Conservation (phyloP, 2,888 invertebrate species). For the Rotaria sp. region DNA sequence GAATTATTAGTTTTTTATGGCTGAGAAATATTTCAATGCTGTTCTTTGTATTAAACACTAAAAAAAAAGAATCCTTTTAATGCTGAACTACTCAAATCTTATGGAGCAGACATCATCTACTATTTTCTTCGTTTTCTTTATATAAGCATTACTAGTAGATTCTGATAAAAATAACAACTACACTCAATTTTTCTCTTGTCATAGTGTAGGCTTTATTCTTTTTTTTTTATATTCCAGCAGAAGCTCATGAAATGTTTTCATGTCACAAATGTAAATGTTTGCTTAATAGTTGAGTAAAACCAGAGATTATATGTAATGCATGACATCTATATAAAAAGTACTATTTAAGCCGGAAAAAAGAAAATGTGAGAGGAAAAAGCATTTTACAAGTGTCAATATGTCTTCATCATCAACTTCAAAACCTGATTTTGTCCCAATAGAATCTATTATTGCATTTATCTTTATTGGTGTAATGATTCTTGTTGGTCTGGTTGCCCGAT, state of each 20-base stretch:
- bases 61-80: too few species aligned
- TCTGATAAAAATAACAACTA: not conserved
- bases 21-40: too few species aligned
- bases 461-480: not conserved
- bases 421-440: not conserved
- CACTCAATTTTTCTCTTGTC: not conserved
- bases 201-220: not conserved
- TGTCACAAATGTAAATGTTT: not conserved
- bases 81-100: too few species aligned
- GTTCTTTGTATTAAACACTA: too few species aligned
- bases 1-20: too few species aligned
- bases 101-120: too few species aligned
- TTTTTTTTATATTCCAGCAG: not conserved
- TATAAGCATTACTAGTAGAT: not conserved
- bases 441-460: not conserved
- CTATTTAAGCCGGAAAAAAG: not conserved
- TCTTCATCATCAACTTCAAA: not conserved
- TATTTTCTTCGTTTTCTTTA: too few species aligned
- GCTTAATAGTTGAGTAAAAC: not conserved
- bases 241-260: not conserved
- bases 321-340: not conserved
- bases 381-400: not conserved
- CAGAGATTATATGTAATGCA: not conserved
- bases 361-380: not conserved
- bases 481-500: not conserved